Base-by-base conservation (phyloP, 2,888 invertebrate species). In the Salticus scenicus region DNA sequence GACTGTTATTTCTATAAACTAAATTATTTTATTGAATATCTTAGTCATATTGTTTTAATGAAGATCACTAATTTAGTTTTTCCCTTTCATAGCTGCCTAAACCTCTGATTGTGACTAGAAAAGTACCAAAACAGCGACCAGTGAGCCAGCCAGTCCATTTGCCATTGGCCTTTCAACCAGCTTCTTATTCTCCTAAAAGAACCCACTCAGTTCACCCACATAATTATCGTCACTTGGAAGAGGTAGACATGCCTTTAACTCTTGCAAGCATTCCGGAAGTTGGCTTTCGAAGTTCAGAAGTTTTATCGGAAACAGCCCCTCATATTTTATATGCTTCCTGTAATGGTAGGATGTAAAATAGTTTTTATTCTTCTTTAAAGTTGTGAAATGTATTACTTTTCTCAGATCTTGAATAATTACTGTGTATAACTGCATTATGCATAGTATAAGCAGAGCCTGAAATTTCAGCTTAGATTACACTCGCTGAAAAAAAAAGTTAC, bases 291-390 rank as follows among this genome's bases (percentile, higher is more conserved):
- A 77, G 76, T 20, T 86, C 76, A 10, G 82, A 87, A 37, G n/a
- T 42, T 28, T 37, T 73, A 17, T 74, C 82, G 33, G 87, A 87
- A 31, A 69, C 72, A 10, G 71, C 75, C 14, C 74, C 78, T 10
- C 78, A 72, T 17, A 83, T 33, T 10, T 42, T 81, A 17, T 87
- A 76, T 57, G 79, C 83, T 4, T 87, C 87, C 42, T 87, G 83
- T 24, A 83, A 87, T 87, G 87, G 87, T 87, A 24, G 64, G 73
- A n/a, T n/a, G n/a, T n/a, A n/a, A n/a, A n/a, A n/a, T n/a, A n/a
- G 31, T 7, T n/a, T n/a, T n/a, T n/a, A n/a, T n/a, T n/a, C n/a
- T n/a, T n/a, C n/a, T n/a, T n/a, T n/a, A n/a, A n/a, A n/a, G n/a
- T n/a, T n/a, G n/a, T n/a, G n/a, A n/a, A n/a, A n/a, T n/a, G n/a